Base-by-base conservation (phyloP, 1,140 invertebrate species). In the Sinella curviseta region DNA sequence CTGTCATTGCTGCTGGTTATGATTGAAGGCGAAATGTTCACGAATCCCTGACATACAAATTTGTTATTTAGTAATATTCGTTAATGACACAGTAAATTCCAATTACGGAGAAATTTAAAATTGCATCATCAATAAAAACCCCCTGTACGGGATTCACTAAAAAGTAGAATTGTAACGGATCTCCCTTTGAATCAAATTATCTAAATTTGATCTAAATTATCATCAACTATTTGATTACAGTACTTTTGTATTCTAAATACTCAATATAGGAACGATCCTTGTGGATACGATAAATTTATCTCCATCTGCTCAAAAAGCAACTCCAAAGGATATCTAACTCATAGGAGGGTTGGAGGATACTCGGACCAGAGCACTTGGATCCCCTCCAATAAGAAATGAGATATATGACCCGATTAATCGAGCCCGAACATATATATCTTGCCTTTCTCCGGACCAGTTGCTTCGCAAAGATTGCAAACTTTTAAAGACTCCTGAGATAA, bases 251-350 rank as follows among this genome's bases (percentile, higher is more conserved):
- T 60, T 8, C 24, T 14, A 12, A 60, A n/a, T 60, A 14, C 65
- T 70, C 31, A n/a, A 31, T 33, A 26, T 84, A 94, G 92, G 91
- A 67, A 90, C 92, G n/a, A 94, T 94, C 76, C 84, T 94, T 26
- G 87, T 92, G 75, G 93, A 95, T 82, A 94, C 93, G 0, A 89
- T 90, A 16, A 93, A 92, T 82, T 90, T 93, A 78, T 89, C 89
- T 0, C 83, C 87, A 34, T 86, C 88, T 30, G 92, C 91, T 28
- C 89, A 90, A 76, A 90, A 90, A 80, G 90, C 89, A 8, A 92
- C 90, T 57, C 83, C 87, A 14, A 86, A 89, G 77, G 93, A 94
- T 86, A 78, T 88, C 0, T 86, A 90, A 77, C 86, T 91, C 0
- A 87, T 89, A 8, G 36, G 74, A 24, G 82, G 85, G 36, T 76